Evolutionary conservation across 2,113 vertebrate species (phyloP).

Genomic region (Phrynosoma blainvillii): DNA sequence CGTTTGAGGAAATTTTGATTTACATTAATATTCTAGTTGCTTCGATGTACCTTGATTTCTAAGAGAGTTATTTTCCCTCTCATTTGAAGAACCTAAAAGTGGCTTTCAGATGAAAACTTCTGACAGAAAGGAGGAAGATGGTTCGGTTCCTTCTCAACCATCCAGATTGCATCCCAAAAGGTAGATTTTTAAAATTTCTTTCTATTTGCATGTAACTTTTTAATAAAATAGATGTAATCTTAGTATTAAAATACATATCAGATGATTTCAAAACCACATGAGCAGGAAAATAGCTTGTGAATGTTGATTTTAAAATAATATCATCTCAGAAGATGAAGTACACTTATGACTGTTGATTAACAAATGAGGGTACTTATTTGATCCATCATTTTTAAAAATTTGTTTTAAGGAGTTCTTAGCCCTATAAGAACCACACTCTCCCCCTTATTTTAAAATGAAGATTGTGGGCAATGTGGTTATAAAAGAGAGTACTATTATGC

Average conservation of each 20-base stretch:
- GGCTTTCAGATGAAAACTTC: conserved; percentile 60
- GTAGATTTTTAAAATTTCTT: conserved; percentile 43
- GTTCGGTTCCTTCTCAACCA: conserved; percentile 35
- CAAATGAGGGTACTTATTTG: background rate
- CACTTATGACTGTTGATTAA: background rate
- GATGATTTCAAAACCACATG: too few species aligned
- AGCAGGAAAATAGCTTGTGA: background rate
- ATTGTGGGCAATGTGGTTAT: background rate
- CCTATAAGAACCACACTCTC: background rate
- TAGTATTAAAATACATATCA: too few species aligned
- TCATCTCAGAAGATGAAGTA: background rate
- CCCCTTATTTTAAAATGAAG: background rate
- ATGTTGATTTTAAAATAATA: background rate
- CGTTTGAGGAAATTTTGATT: background rate
- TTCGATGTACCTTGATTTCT: background rate
- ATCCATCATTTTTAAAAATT: background rate
- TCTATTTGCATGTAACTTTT: background rate
- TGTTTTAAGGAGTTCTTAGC: background rate
- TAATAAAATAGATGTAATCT: background rate
- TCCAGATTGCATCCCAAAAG: conserved; percentile 55
- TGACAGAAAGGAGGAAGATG: conserved; percentile 45
- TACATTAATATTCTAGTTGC: background rate
- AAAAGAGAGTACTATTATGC: background rate
- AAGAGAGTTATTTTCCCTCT: background rate
- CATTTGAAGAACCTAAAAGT: conserved; percentile 34